Evolutionary conservation across 2,113 vertebrate genomes (phyloP).

Genomic region (Platysternon megacephalum): DNA sequence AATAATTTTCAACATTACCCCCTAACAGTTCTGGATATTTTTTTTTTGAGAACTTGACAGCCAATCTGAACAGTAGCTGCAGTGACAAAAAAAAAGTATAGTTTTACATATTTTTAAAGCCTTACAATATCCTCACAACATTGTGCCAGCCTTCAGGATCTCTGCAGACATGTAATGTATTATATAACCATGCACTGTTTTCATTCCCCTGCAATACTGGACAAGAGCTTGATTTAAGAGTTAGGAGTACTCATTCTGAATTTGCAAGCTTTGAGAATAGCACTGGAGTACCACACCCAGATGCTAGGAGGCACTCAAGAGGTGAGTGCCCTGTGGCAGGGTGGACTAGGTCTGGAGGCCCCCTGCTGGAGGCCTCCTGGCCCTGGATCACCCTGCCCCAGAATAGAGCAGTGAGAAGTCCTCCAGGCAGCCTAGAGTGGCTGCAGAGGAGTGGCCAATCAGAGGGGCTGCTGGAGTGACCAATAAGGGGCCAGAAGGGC

Average conservation of each 20-base stretch:
- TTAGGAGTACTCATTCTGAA: slow-evolving; percentile 34
- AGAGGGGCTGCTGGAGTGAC: too few species aligned
- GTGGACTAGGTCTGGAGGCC: too few species aligned
- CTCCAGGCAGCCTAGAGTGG: too few species aligned
- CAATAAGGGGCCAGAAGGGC: too few species aligned
- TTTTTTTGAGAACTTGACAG: not conserved
- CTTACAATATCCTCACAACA: not conserved
- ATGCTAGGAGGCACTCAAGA: not conserved
- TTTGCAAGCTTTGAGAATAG: not conserved
- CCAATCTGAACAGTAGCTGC: slow-evolving; percentile 22
- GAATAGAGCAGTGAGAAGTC: too few species aligned
- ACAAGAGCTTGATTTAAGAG: not conserved
- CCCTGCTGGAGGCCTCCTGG: too few species aligned
- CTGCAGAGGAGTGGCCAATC: too few species aligned
- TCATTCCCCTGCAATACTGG: not conserved
- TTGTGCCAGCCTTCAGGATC: slow-evolving; percentile 19
- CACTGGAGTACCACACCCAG: not conserved
- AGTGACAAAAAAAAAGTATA: not conserved
- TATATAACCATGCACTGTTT: slow-evolving; percentile 13
- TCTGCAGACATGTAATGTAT: not conserved
- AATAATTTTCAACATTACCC: not conserved
- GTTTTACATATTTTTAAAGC: not conserved
- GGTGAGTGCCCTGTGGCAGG: not conserved
- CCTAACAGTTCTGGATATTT: not conserved
- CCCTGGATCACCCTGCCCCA: too few species aligned